Base-by-base conservation (phyloP, 2,888 invertebrate species). In the Standfussiana lucernea region DNA sequence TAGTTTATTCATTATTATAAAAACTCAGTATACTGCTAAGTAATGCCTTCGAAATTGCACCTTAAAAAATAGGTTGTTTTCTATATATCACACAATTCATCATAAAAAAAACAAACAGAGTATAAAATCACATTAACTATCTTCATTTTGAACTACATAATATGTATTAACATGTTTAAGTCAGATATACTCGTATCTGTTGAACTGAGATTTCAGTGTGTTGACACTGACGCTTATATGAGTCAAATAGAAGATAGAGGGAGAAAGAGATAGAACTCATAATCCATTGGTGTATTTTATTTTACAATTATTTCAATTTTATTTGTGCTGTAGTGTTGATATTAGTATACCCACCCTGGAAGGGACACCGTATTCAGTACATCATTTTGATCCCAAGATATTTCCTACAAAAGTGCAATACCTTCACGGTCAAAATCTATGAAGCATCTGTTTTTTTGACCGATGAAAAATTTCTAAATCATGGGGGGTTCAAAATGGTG, bases 71-170 rank as follows among this genome's bases (percentile, higher is more conserved):
- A n/a, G 21, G 0, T 28, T 59, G 7, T 42, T 32, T 62, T 40
- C 24, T 24, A 18, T 2, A 10, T 37, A 7, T 28, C 56, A 21
- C 21, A 13, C 1, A 70, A n/a, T 32, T 45, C 32, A 28, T 64
- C 40, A 50, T 47, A 65, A 59, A 65, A 50, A 24, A 1, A n/a
- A 42, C 56, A n/a, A n/a, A 0, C 59, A 0, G 40, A 50, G 42
- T 61, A 42, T 65, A 53, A 24, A 47, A 56, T 59, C 47, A 42
- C 21, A 35, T 32, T 80, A 74, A n/a, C n/a, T n/a, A 79, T 79
- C 42, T 79, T 79, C 28, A 50, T 61, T 73, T 61, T 50, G 59
- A 42, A 66, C 47, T 56, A 59, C 59, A 32, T 32, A 37, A 72
- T n/a, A n/a, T n/a, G n/a, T n/a, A n/a, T 65, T 59, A 66, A 37